phyloP scores from a whole-genome alignment of 1,140 invertebrate species.

The Saccostrea cuccullata region DNA sequence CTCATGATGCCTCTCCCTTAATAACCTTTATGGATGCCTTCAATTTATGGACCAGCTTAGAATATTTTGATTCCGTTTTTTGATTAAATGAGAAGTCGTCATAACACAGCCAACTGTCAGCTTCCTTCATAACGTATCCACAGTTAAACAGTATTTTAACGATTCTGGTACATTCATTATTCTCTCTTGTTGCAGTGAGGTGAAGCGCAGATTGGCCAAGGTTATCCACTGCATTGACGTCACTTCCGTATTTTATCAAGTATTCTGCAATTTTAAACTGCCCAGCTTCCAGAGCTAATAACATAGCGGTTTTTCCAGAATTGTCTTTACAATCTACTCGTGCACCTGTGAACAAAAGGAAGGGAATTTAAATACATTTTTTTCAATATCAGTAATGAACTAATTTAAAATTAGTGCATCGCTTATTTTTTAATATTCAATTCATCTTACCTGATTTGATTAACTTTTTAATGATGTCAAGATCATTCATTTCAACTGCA shows the following conservation, averaged over 20 bases:
- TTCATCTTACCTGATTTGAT: constrained; percentile 38
- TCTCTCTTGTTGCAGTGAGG: not conserved
- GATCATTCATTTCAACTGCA: constrained; percentile 41
- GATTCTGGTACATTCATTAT: not conserved
- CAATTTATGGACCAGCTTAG: not conserved
- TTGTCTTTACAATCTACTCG: constrained; percentile 1
- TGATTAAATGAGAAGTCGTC: not conserved
- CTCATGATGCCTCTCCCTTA: not conserved
- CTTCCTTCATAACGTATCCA: not conserved
- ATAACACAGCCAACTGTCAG: not conserved
- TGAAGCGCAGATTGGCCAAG: constrained; percentile 35
- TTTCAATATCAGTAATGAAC: no score
- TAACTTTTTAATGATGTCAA: constrained; percentile 35
- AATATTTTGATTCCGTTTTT: not conserved
- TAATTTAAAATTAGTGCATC: no score
- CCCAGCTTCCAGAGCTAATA: constrained; percentile 23
- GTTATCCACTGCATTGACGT: constrained; percentile 40
- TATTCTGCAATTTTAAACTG: constrained; percentile 27
- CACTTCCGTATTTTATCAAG: constrained; percentile 44
- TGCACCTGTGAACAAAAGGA: constrained; percentile 1
- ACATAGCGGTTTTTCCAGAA: constrained; percentile 41
- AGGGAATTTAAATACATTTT: not conserved
- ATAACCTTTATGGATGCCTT: not conserved
- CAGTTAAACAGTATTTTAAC: not conserved
- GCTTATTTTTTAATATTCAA: no score